Base-by-base conservation (phyloP, 2,888 invertebrate genomes). In the Xestia xanthographa region DNA sequence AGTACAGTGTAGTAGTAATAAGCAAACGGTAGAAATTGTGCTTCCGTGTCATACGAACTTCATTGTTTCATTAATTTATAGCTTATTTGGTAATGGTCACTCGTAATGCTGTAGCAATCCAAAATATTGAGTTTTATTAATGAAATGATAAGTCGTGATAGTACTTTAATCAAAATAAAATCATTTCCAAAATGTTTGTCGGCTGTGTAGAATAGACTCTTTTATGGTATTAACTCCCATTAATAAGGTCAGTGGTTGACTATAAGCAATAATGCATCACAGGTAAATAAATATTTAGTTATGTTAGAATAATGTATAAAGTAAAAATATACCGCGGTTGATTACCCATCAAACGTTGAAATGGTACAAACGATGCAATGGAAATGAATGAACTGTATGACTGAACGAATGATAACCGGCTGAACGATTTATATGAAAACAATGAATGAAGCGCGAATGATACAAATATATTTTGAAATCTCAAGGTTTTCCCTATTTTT, bases 141-240 rank as follows among this genome's bases (percentile, higher is more conserved):
- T 12, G 4, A n/a, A 68, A n/a, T 26, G 11, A 9, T 26, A 50
- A 26, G 38, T 50, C 14, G 20, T n/a, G 20, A 60, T 60, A 20
- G 58, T 50, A 60, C 20, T 70, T 45, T 26, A 48, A 38, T 56
- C 34, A 48, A 65, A 72, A 68, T 63, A 72, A 53, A 73, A 75
- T 79, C 17, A 78, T 79, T 87, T 85, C 82, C 85, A 90, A 87
- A 89, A 87, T 79, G 74, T 87, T 70, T 84, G 77, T 85, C 82
- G 91, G 92, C 91, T 91, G 91, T 90, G 91, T 92, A 85, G 79
- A 67, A 83, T 81, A 83, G 77, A 80, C 66, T 79, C 63, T 48
- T 66, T 67, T 79, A 71, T 72, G 72, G 48, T 72, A 82, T 48
- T 70, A 69, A 78, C 60, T 72, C 72, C 69, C 26, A 20, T 63